Evolutionary conservation across 2,797 vertebrate species (phyloP).

Genomic region (Siniperca scherzeri): DNA sequence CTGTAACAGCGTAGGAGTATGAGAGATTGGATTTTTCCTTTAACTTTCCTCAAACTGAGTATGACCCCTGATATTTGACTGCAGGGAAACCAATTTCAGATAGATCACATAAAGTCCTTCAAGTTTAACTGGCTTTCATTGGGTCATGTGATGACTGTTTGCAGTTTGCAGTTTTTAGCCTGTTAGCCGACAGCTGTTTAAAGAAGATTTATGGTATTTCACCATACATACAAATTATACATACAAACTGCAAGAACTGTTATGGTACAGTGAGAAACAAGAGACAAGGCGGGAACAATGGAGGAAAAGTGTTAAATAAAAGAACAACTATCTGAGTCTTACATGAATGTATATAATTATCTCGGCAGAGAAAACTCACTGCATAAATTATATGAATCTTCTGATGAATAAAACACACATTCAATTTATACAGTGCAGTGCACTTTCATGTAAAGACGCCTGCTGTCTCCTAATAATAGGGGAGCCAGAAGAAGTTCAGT

Average conservation of each 20-base stretch:
- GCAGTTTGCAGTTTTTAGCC: background rate
- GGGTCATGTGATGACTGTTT: background rate
- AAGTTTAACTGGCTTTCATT: background rate
- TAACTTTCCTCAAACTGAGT: background rate
- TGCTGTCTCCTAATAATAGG: no score
- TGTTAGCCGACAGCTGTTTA: background rate
- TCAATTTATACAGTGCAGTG: background rate
- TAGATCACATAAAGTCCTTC: background rate
- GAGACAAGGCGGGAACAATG: background rate
- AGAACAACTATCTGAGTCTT: no score
- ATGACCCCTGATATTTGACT: slow-evolving; percentile 5
- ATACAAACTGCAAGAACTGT: no score
- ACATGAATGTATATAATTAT: background rate
- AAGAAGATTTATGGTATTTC: background rate
- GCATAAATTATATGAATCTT: background rate
- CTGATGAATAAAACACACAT: no score
- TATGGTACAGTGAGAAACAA: background rate
- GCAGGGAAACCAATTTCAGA: background rate
- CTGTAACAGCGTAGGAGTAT: background rate
- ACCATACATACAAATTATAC: no score
- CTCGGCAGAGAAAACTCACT: background rate
- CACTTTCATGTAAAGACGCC: background rate
- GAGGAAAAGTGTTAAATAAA: no score
- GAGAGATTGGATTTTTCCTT: slow-evolving; percentile 2
- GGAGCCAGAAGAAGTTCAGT: no score